Conservation (phyloP, 2,888 invertebrate species). For the Tryphoninae sp. region DNA sequence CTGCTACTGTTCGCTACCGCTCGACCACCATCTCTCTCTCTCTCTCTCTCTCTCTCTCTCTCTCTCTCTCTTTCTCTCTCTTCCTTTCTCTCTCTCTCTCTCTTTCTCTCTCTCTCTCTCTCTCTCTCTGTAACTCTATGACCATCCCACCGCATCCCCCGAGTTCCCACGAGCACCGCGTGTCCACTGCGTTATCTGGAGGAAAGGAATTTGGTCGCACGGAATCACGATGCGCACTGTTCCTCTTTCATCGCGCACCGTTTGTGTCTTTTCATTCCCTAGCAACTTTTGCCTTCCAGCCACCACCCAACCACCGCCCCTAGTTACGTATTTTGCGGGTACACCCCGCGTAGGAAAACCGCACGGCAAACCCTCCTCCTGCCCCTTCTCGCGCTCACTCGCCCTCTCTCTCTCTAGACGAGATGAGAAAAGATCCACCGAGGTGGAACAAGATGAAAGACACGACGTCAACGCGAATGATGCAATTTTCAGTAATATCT, state of each 20-base stretch:
- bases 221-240: slow-evolving; percentile 47
- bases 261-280: slow-evolving; percentile 13
- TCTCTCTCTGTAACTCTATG: slow-evolving; percentile 4
- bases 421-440: slow-evolving; percentile 7
- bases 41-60: slow-evolving; percentile 1
- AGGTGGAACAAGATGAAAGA: slow-evolving; percentile 11
- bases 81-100: not conserved
- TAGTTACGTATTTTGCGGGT: slow-evolving; percentile 34
- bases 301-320: not conserved
- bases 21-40: slow-evolving; percentile 37
- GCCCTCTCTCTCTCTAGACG: not conserved
- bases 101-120: not conserved
- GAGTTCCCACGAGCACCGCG: slow-evolving; percentile 43
- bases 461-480: not conserved
- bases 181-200: slow-evolving; percentile 39
- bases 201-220: slow-evolving; percentile 52
- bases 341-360: not conserved
- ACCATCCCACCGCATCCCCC: slow-evolving; percentile 34
- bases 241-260: not conserved
- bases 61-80: not conserved
- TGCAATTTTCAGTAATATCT: slow-evolving; percentile 13
- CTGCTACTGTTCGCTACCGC: slow-evolving; percentile 38
- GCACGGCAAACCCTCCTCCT: not conserved
- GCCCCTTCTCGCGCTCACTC: not conserved
- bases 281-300: slow-evolving; percentile 9